Conservation (phyloP, 2,888 invertebrate genomes). For the Caenorhabditis plicata region DNA sequence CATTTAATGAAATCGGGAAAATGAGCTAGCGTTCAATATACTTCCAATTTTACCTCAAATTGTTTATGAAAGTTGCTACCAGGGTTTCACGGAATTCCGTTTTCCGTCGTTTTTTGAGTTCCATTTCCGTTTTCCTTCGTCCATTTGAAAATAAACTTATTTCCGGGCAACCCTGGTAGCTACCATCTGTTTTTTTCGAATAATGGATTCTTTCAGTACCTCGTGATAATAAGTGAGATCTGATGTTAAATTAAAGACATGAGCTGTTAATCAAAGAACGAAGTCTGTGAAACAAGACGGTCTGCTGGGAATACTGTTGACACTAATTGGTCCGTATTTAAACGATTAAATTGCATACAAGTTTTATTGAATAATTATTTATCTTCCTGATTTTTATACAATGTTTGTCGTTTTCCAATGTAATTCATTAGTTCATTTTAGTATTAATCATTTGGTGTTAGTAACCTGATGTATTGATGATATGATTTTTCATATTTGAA, state of each 20-base stretch:
- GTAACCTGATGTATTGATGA: too few species aligned
- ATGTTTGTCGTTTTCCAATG: neutral
- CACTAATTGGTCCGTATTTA: conserved; percentile 25
- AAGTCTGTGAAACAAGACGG: conserved; percentile 27
- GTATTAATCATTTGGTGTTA: too few species aligned
- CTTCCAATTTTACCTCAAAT: conserved; percentile 16
- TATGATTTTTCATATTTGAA: too few species aligned
- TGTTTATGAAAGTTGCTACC: conserved; percentile 13
- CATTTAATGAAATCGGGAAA: conserved; percentile 9
- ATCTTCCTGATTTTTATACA: neutral
- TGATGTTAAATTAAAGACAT: conserved; percentile 50
- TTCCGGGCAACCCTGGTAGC: too few species aligned
- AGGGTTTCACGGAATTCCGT: too few species aligned
- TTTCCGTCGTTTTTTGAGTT: too few species aligned
- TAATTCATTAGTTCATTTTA: too few species aligned
- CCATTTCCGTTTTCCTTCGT: too few species aligned
- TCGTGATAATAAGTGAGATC: conserved; percentile 39
- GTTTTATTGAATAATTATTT: conserved; percentile 1
- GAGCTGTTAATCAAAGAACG: conserved; percentile 25
- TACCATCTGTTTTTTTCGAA: neutral
- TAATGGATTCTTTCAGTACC: conserved; percentile 8
- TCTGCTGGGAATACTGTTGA: conserved; percentile 27
- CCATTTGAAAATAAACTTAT: too few species aligned
- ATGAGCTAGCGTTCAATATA: conserved; percentile 11
- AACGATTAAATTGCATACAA: conserved; percentile 1